Evolutionary conservation across 2,797 vertebrate species (phyloP).

Genomic region (Chaunax sp.): DNA sequence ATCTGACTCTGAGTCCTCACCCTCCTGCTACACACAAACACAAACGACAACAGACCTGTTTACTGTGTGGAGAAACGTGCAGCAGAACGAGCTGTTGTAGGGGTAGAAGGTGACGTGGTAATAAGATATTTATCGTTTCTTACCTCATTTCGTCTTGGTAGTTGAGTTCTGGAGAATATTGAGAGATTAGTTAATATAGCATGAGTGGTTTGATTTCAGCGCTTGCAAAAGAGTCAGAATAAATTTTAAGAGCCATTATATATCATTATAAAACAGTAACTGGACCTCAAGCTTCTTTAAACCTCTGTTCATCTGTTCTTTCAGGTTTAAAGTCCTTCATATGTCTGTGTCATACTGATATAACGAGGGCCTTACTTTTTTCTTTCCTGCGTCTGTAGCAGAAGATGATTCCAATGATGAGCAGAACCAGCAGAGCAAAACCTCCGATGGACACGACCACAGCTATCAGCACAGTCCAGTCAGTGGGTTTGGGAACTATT

Average conservation of each 20-base stretch:
- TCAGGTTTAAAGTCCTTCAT: too few relatives aligned
- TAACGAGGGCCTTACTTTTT: slow-evolving; percentile 64
- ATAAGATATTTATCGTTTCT: background rate
- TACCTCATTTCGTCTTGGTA: slow-evolving; percentile 79
- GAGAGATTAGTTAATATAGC: background rate
- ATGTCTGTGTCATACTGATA: too few relatives aligned
- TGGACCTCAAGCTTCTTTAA: too few relatives aligned
- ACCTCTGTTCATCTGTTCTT: too few relatives aligned
- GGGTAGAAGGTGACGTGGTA: background rate
- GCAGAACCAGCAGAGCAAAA: slow-evolving; percentile 74
- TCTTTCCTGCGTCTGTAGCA: slow-evolving; percentile 74
- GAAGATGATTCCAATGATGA: slow-evolving; percentile 76
- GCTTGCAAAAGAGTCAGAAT: background rate
- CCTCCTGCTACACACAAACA: slow-evolving; percentile 52
- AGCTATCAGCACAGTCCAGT: slow-evolving; percentile 82
- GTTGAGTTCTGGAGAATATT: slow-evolving; percentile 65
- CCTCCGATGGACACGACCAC: slow-evolving; percentile 73
- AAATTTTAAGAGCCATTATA: too few relatives aligned
- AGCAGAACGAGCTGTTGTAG: background rate
- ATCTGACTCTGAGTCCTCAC: slow-evolving; percentile 64
- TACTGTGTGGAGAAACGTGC: background rate
- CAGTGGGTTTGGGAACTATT: slow-evolving; percentile 63
- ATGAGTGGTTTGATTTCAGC: too few relatives aligned
- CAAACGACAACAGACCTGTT: background rate
- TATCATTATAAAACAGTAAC: too few relatives aligned